Base-by-base conservation (phyloP, 1,140 invertebrate species). In the Gryllus bimaculatus region DNA sequence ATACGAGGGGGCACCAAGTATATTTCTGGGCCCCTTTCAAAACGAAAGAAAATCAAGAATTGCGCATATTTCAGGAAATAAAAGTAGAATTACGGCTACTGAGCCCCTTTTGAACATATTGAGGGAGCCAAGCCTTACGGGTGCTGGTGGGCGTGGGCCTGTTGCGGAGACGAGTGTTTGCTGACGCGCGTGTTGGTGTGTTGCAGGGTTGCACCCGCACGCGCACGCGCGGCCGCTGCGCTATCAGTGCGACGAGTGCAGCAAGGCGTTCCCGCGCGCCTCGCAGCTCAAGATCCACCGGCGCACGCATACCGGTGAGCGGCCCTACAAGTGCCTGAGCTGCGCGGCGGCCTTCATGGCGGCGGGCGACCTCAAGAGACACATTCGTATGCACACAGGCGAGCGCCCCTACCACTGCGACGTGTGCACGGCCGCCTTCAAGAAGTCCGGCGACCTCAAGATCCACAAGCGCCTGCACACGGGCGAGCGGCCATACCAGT, bases 381-480 rank as follows among this genome's bases (percentile, higher is more conserved):
- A 66, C 54, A 66, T 66, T 66, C 54, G 54, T 66, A 66, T 66
- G 54, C 54, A 66, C 54, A 66, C 54, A 66, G 54, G 54, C 54
- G 54, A 66, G 54, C 54, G 54, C 10, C 54, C 54, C 10, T 66
- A 66, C 54, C 10, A 10, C 54, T 66, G 54, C 54, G 54, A 66
- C 54, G 54, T 66, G 54, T 66, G 54, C 54, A 66, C 54, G 10
- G 54, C 54, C 54, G 54, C 54, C 54, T 66, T 66, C 54, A 66
- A 66, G 54, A 66, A 66, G 54, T 66, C 54, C 10, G 54, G 54
- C 54, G 54, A 66, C 54, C 54, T 66, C 54, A 66, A 66, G 54
- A 66, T 66, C 54, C 54, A 66, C 54, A 66, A 66, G 54, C 54
- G 54, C 54, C 18, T 66, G 54, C 54, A 66, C 54, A 66, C 54